Evolutionary conservation across 92 coral and sea anemone genomes (phyloP).

Genomic region (Parazoanthus swiftii): DNA sequence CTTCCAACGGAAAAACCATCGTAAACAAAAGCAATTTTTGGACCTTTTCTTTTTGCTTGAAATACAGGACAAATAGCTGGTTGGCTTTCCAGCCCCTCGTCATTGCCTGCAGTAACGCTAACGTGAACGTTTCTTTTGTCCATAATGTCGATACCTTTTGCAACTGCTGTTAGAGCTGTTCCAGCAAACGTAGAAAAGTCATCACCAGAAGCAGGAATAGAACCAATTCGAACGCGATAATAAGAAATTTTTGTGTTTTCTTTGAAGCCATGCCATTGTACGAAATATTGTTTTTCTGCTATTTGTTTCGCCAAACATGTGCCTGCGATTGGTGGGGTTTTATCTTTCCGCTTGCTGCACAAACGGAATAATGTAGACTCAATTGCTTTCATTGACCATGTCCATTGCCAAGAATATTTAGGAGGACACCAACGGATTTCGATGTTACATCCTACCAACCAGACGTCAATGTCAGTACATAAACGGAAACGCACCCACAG

Average conservation of each 20-base stretch:
- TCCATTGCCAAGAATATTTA: slow-evolving; percentile 61
- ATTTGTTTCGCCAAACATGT: slow-evolving; percentile 71
- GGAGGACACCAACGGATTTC: slow-evolving; percentile 63
- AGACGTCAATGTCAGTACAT: slow-evolving; percentile 49
- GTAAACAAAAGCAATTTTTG: slow-evolving; percentile 60
- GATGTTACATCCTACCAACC: slow-evolving; percentile 49
- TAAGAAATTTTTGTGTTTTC: slow-evolving; percentile 69
- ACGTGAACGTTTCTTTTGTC: slow-evolving; percentile 66
- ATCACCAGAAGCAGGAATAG: slow-evolving; percentile 69
- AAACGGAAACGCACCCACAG: slow-evolving; percentile 70
- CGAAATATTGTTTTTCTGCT: slow-evolving; percentile 68
- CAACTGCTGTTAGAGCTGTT: slow-evolving; percentile 51
- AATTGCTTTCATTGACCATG: slow-evolving; percentile 66
- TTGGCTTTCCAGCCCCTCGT: slow-evolving; percentile 58
- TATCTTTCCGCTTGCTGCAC: slow-evolving; percentile 55
- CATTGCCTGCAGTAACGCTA: slow-evolving; percentile 73
- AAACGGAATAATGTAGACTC: slow-evolving; percentile 55
- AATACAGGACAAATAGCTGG: slow-evolving; percentile 63
- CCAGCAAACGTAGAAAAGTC: slow-evolving; percentile 67
- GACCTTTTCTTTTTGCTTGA: slow-evolving; percentile 61
- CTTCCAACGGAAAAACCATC: slow-evolving; percentile 58
- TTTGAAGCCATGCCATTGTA: slow-evolving; percentile 79
- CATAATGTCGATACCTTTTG: slow-evolving; percentile 60
- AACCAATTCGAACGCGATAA: slow-evolving; percentile 72
- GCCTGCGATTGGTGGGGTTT: slow-evolving; percentile 68